Base-by-base conservation (phyloP, 2,888 invertebrate genomes). In the Mythimna vitellina region DNA sequence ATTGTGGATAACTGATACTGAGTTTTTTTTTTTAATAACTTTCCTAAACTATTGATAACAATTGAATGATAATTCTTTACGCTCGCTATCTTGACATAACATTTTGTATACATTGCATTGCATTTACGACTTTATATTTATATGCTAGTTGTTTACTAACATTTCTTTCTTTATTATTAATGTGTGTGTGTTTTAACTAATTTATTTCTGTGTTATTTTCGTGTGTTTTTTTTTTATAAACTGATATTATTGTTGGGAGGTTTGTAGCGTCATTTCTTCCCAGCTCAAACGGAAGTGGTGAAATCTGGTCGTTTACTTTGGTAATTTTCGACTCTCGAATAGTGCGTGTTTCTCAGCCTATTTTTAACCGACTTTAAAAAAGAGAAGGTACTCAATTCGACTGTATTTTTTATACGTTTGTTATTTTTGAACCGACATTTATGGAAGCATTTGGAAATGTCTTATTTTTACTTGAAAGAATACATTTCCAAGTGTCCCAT, bases 101-200 rank as follows among this genome's bases (percentile, higher is more conserved):
- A 38, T 65, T 80, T 46, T 76, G 46, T 73, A 57, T 90, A 90
- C 92, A 93, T 92, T 92, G 93, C 92, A 92, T 92, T 93, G 93
- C 92, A 92, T 92, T 93, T 90, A 87, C 88, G 77, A 75, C 78
- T 80, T 76, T 67, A 73, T 75, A 38, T 35, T 25, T 54, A 62
- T 71, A 35, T 78, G 73, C 73, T 78, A 8, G 32, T 79, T 76
- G 73, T 76, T 85, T 73, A 87, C 80, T 86, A 87, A 87, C 76
- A 82, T 71, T 71, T 78, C 22, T 72, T 69, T 66, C 1, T 38
- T 22, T 54, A 25, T 9, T 64, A 53, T 63, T 68, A 17, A 42
- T 72, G 32, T 73, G 65, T 81, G 68, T 68, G 76, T 35, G 1
- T 25, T 25, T 78, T 38, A n/a, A 78, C 46, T 80, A 72, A 78